These are phyloP conservation scores for Drosophila sechellia DNA, from an alignment of 1,140 invertebrate species.

Conservation along the genomic window DNA sequence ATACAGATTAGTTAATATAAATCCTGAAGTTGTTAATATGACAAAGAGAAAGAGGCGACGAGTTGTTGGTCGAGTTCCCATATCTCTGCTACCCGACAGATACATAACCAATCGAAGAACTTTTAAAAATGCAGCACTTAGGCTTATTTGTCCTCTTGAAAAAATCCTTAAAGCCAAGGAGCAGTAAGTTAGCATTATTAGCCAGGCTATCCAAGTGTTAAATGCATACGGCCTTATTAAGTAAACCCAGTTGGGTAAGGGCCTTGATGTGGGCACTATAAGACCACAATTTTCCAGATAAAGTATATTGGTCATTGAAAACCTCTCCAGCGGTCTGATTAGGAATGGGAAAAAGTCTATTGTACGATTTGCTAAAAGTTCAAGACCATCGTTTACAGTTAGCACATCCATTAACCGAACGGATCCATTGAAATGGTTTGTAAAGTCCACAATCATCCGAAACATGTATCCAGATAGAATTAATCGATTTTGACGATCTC, in stretches of 20 bases:
- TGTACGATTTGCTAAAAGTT: conserved; percentile 27
- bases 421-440: conserved; percentile 53
- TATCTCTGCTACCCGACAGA: conserved; percentile 18
- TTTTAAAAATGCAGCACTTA: conserved; percentile 41
- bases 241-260: conserved; percentile 45
- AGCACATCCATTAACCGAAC: neutral
- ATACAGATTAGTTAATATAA: conserved; percentile 64
- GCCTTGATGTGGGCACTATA: conserved; percentile 46
- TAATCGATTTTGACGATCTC: conserved; percentile 21
- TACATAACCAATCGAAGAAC: conserved; percentile 42
- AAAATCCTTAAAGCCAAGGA: conserved; percentile 39
- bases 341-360: conserved; percentile 63
- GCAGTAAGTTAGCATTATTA: conserved; percentile 48
- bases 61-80: conserved; percentile 7
- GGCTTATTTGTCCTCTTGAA: neutral
- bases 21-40: conserved; percentile 39
- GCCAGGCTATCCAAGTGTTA: conserved; percentile 42
- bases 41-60: conserved; percentile 35
- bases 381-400: conserved; percentile 20
- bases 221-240: conserved; percentile 33
- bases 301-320: conserved; percentile 46
- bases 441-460: conserved; percentile 51
- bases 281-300: conserved; percentile 57
- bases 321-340: conserved; percentile 32
- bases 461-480: conserved; percentile 66